A percentile compares a stretch with the other conserved stretches of the same genome.
Conservation (phyloP, 2,113 vertebrate species). For the Lepisosteus oculatus region DNA sequence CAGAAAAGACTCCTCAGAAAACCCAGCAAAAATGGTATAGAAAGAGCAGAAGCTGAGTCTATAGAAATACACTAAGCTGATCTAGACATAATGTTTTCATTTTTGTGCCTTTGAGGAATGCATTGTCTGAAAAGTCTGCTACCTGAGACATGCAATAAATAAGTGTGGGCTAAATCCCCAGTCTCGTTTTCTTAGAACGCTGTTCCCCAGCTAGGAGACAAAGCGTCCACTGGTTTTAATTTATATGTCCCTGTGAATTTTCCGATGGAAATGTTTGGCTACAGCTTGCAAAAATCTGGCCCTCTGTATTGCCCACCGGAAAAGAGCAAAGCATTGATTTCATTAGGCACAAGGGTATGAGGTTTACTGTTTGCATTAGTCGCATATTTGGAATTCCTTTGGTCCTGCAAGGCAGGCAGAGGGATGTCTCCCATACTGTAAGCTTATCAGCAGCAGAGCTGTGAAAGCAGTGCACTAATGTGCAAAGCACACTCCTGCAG, state of each 20-base stretch:
- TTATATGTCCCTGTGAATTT: background rate
- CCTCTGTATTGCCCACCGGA: conserved; percentile 46
- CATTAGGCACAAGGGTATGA: conserved; percentile 61
- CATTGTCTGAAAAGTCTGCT: too few species aligned
- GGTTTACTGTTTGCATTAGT: conserved; percentile 66
- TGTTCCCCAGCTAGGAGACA: background rate
- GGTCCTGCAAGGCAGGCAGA: conserved; percentile 24
- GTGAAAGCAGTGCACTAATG: background rate
- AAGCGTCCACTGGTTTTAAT: background rate
- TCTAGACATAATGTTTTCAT: background rate
- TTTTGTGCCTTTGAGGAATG: background rate
- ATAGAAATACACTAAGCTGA: too few species aligned
- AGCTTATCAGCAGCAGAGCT: conserved; percentile 41
- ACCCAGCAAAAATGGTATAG: too few species aligned
- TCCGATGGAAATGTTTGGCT: conserved; percentile 7
- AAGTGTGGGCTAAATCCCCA: too few species aligned
- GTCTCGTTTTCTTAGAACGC: background rate
- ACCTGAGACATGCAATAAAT: too few species aligned
- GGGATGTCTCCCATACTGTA: conserved; percentile 23
- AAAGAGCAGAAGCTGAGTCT: too few species aligned
- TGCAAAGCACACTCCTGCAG: background rate
- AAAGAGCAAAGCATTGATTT: conserved; percentile 59
- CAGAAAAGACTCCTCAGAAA: too few species aligned
- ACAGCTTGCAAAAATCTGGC: conserved; percentile 4
- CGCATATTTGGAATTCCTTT: conserved; percentile 66